phyloP scores from a whole-genome alignment of 2,888 invertebrate species.

The Drosophila kambysellisi region DNA sequence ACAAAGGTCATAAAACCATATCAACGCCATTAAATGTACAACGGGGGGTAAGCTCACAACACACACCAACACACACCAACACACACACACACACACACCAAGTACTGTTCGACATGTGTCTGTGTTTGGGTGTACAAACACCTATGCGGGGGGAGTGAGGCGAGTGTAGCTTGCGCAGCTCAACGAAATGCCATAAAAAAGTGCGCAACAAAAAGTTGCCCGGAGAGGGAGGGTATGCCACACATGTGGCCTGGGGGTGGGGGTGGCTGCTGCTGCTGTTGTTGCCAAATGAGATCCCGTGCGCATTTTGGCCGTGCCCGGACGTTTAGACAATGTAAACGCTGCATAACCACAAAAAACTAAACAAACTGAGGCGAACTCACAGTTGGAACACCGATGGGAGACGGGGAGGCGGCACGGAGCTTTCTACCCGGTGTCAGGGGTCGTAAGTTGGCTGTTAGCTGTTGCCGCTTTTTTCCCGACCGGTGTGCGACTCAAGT shows the following conservation, averaged over 20 bases:
- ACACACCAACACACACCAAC: background rate
- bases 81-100: slow-evolving; percentile 11
- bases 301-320: slow-evolving; percentile 63
- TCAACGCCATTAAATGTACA: slow-evolving; percentile 83
- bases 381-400: background rate
- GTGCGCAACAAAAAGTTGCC: slow-evolving; percentile 68
- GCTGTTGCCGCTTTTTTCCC: slow-evolving; percentile 15
- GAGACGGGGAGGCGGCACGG: background rate
- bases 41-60: slow-evolving; percentile 57
- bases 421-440: background rate
- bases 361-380: slow-evolving; percentile 66
- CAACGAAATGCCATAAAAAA: slow-evolving; percentile 73
- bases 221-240: slow-evolving; percentile 1
- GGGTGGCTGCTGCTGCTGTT: slow-evolving; percentile 3
- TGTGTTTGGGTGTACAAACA: slow-evolving; percentile 57
- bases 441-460: slow-evolving; percentile 3
- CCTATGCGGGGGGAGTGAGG: slow-evolving; percentile 45
- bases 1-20: slow-evolving; percentile 84
- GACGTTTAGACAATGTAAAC: slow-evolving; percentile 80
- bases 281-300: slow-evolving; percentile 58
- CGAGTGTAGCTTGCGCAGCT: slow-evolving; percentile 38
- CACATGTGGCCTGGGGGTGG: slow-evolving; percentile 7
- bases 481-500: slow-evolving; percentile 59
- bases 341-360: slow-evolving; percentile 68
- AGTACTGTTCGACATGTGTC: slow-evolving; percentile 21